phyloP scores from a whole-genome alignment of 2,113 vertebrate species.

The Microtus richardsoni region DNA sequence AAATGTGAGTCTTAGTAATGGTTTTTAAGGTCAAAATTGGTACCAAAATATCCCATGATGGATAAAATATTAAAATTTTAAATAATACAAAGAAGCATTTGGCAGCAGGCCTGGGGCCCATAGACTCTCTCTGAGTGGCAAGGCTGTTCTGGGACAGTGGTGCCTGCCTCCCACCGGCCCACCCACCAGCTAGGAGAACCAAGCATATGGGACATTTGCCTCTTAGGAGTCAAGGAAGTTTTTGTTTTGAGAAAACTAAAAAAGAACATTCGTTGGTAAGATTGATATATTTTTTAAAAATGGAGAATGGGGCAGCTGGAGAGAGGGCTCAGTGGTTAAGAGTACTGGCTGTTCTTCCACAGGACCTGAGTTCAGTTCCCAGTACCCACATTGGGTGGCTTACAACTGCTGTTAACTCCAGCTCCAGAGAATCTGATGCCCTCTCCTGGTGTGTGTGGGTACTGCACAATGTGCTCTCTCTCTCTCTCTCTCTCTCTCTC shows the following conservation, averaged over 20 bases:
- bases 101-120: background rate
- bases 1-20: background rate
- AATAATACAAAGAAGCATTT: background rate
- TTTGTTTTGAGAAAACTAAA: background rate
- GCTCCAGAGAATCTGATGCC: background rate
- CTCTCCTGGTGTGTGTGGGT: background rate
- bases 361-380: background rate
- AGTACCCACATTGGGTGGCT: background rate
- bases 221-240: background rate
- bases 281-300: background rate
- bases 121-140: background rate
- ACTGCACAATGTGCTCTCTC: background rate
- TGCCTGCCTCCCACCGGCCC: too few relatives aligned
- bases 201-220: fast-evolving
- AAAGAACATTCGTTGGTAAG: background rate
- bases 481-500: too few relatives aligned
- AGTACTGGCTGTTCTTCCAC: background rate
- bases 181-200: background rate
- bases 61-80: background rate
- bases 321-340: background rate
- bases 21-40: background rate
- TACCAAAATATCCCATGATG: background rate
- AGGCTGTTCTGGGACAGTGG: fast-evolving
- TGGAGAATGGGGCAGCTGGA: background rate
- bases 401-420: background rate